A percentile compares a stretch with the other conserved stretches of the same genome.
Conservation (phyloP, 2,888 invertebrate species). For the Epinotia nisella region DNA sequence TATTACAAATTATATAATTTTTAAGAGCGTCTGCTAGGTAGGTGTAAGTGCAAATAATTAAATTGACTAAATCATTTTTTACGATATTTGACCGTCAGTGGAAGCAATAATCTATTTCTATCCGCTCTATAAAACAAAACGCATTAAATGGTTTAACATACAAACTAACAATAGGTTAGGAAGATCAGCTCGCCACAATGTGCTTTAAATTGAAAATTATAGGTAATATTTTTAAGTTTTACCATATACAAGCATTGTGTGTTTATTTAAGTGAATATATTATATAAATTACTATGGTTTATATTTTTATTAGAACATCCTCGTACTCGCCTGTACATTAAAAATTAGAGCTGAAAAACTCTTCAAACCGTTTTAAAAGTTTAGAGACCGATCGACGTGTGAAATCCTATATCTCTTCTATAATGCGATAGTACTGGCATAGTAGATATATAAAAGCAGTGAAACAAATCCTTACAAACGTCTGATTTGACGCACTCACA, state of each 20-base stretch:
- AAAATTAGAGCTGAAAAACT: background rate
- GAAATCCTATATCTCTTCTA: too few species aligned
- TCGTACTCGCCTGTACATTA: background rate
- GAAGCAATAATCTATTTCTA: too few species aligned
- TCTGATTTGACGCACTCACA: too few species aligned
- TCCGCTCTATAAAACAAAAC: background rate
- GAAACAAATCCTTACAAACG: too few species aligned
- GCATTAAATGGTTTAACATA: background rate
- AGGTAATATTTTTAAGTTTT: slow-evolving; percentile 35
- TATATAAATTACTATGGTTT: slow-evolving; percentile 24
- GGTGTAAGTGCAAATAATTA: background rate
- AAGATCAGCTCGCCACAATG: slow-evolving; percentile 29
- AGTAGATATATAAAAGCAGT: too few species aligned
- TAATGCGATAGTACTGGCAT: too few species aligned
- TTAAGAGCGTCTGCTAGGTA: slow-evolving; percentile 7
- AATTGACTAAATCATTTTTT: background rate
- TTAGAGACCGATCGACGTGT: too few species aligned
- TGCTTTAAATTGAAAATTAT: slow-evolving; percentile 40
- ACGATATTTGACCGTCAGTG: slow-evolving; percentile 6
- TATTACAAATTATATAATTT: slow-evolving; percentile 1
- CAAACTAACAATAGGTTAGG: slow-evolving; percentile 25
- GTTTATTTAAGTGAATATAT: slow-evolving; percentile 39
- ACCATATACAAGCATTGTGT: slow-evolving; percentile 37
- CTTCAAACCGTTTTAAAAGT: background rate
- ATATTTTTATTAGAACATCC: slow-evolving; percentile 7